phyloP scores from a whole-genome alignment of 2,113 vertebrate genomes.

The Zosterops borbonicus region DNA sequence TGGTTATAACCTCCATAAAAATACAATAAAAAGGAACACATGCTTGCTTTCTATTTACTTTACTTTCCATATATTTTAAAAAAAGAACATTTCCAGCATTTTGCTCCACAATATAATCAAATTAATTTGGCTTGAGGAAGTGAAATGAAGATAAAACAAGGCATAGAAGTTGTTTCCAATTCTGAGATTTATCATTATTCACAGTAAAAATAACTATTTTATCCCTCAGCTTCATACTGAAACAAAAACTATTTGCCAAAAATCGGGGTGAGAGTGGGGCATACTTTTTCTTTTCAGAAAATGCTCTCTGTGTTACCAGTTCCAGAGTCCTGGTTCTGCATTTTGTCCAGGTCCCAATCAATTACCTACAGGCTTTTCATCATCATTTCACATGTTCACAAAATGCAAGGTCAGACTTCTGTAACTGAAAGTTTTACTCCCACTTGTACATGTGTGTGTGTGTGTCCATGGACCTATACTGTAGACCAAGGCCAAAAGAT shows the following conservation, averaged over 20 bases:
- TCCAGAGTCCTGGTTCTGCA: background rate
- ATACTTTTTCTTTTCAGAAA: background rate
- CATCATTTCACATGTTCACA: background rate
- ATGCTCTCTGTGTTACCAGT: background rate
- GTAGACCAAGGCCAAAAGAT: background rate
- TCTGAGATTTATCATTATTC: background rate
- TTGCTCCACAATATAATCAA: background rate
- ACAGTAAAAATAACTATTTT: background rate
- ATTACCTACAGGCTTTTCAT: background rate
- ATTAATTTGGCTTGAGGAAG: background rate
- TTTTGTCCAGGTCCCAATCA: background rate
- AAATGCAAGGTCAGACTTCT: background rate
- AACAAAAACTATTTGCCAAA: background rate
- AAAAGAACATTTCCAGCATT: background rate
- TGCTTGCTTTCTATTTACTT: background rate
- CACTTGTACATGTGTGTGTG: background rate
- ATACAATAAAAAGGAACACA: background rate
- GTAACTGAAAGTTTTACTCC: background rate
- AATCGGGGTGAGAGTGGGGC: background rate
- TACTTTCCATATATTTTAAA: background rate
- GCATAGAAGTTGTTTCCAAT: background rate
- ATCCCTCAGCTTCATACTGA: background rate
- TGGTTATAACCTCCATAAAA: constrained; percentile 8
- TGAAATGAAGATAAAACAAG: background rate
- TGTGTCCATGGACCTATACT: background rate